These are phyloP conservation scores for Cercocebus atys DNA, from an alignment of 2,113 vertebrate species.

Conservation along the genomic window DNA sequence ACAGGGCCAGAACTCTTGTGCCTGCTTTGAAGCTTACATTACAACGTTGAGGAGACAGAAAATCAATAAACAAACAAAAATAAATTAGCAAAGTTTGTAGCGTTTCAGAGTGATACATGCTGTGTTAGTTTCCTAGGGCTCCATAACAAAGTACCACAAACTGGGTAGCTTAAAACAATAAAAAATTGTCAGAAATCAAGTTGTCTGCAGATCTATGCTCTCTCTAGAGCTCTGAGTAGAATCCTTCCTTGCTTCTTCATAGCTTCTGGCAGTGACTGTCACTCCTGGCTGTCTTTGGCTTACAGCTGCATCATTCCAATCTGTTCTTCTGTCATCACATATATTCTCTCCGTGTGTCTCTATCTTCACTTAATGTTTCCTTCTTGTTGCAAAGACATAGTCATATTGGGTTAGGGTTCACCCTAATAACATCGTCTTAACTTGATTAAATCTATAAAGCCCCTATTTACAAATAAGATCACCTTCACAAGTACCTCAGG, in stretches of 20 bases:
- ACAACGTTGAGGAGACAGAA: neutral
- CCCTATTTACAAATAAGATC: neutral
- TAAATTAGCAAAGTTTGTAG: neutral
- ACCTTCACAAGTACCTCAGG: neutral
- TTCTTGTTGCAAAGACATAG: neutral
- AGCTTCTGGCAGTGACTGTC: neutral
- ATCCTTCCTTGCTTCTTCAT: neutral
- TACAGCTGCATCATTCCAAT: neutral
- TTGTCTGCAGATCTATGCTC: neutral
- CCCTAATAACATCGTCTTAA: neutral
- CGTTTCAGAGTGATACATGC: neutral
- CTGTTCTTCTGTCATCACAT: neutral
- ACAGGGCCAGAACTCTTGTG: neutral
- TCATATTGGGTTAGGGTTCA: neutral
- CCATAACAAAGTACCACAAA: neutral
- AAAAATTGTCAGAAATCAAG: neutral
- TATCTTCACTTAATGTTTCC: neutral
- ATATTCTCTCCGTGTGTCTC: neutral
- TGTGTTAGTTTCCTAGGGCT: neutral
- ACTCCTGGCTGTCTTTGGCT: neutral
- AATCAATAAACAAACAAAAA: neutral
- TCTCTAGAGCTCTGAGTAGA: neutral
- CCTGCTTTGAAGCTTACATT: neutral
- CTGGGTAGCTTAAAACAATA: neutral
- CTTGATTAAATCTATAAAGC: neutral